Evolutionary conservation across 2,888 invertebrate species (phyloP), one percentile per base, ranked within the genome.

Genomic region (Mermis nigrescens): DNA sequence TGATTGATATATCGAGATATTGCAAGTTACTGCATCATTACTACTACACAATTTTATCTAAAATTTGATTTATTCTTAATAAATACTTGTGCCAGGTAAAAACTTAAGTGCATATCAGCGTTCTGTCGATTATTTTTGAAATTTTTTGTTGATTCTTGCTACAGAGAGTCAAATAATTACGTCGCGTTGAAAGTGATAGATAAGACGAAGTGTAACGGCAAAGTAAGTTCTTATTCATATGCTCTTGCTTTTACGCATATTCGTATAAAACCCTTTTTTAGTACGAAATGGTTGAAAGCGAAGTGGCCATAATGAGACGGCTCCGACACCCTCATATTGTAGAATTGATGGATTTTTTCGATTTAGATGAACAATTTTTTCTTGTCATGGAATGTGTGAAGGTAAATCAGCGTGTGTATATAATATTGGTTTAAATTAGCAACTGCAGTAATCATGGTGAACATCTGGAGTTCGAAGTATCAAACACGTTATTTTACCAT

Each of bases 131-230:
- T 38, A 38, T 12, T 38, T 19, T 38, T 19, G 38, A 12, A 12
- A 19, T 12, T 19, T 38, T 38, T 38, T 7, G 19, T 38, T 38
- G 38, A 38, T 60, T 54, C 55, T 60, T 12, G 12, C 66, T 66
- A 68, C 75, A 84, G 84, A 72, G 76, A 76, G 61, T 81, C 81
- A 46, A 81, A 81, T 64, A 78, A 81, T 66, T 82, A 84, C 64
- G 88, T 81, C 74, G 94, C 94, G 28, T 79, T 95, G 67, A 95
- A 95, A 81, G 84, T 94, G 63, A 91, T 95, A 67, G 90, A 91
- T 76, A 94, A 92, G 76, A 83, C 84, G 61, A 90, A 88, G 74
- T 92, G 91, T 75, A 83, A 84, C 74, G 92, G 92, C 61, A 78
- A 81, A 67, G 74, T 73, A 63, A 62, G 65, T n/a, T 7, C 24